A percentile compares a stretch with the other conserved stretches of the same genome.
These are phyloP conservation scores for Meleagris gallopavo DNA, from an alignment of 2,113 vertebrate genomes.

Conservation along the genomic window DNA sequence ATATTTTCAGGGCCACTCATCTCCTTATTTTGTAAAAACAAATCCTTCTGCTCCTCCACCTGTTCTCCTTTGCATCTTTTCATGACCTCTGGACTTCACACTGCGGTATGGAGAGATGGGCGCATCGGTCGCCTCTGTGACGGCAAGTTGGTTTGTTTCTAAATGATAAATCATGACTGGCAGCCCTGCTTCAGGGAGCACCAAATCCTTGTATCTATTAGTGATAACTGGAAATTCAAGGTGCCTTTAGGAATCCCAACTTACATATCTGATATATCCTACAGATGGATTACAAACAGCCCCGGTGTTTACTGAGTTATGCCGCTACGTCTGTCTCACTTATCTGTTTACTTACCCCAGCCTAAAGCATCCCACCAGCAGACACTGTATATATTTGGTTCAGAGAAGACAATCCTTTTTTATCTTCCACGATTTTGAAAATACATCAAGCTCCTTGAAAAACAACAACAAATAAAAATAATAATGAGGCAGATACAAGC, in stretches of 20 bases:
- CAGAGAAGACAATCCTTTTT: conserved; percentile 17
- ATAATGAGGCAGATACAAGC: conserved; percentile 27
- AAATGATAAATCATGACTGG: neutral
- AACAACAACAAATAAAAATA: conserved; percentile 29
- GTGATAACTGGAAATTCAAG: neutral
- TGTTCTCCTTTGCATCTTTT: neutral
- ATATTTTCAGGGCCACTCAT: neutral
- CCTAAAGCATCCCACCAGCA: conserved; percentile 21
- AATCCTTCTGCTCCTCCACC: neutral
- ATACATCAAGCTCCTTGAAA: neutral
- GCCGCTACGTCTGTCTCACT: neutral
- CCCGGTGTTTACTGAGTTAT: neutral
- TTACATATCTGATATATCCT: neutral
- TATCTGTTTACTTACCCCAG: conserved; percentile 16
- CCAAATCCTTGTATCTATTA: neutral
- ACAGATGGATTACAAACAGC: neutral
- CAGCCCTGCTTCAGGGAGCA: neutral
- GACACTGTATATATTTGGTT: neutral
- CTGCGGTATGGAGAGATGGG: neutral
- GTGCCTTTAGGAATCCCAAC: neutral
- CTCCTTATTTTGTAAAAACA: neutral
- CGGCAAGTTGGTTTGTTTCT: neutral
- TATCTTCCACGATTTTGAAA: conserved; percentile 20
- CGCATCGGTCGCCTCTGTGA: neutral
- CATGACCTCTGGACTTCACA: neutral